Conservation (phyloP, 2,113 vertebrate genomes). For the Zosterops hypoxanthus region DNA sequence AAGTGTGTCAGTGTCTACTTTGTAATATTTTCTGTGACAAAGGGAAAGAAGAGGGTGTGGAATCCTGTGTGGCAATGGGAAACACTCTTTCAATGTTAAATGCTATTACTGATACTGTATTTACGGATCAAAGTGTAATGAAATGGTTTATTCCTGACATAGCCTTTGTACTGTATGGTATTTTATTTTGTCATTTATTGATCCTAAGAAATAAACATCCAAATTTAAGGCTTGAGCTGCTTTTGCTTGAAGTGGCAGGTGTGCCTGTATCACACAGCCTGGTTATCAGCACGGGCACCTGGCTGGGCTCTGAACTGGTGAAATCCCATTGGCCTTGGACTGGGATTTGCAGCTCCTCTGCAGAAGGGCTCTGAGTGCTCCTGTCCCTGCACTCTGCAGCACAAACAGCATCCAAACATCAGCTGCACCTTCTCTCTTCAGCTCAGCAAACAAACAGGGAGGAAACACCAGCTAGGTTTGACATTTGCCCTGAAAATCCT, state of each 20-base stretch:
- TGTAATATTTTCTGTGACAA: constrained; percentile 24
- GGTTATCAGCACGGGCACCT: background rate
- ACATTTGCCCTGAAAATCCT: background rate
- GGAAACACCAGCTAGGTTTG: background rate
- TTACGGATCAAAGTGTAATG: constrained; percentile 42
- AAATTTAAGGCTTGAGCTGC: background rate
- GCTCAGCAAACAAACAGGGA: too few relatives aligned
- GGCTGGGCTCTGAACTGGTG: background rate
- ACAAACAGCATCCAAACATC: background rate
- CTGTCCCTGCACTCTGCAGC: background rate
- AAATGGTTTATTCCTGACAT: constrained; percentile 25
- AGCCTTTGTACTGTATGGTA: constrained; percentile 60
- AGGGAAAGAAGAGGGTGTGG: background rate
- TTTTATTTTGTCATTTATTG: constrained; percentile 51
- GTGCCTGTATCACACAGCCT: background rate
- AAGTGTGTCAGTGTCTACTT: background rate
- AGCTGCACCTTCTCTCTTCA: background rate
- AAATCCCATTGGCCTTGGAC: background rate
- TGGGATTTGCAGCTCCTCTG: background rate
- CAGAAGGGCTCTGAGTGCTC: background rate
- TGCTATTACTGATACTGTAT: constrained; percentile 35
- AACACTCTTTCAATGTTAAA: constrained; percentile 4
- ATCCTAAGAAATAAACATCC: constrained; percentile 63
- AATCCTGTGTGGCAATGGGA: constrained; percentile 15
- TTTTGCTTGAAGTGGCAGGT: background rate